phyloP scores from a whole-genome alignment of 2,797 vertebrate species.

The Pseudochirops corinnae region DNA sequence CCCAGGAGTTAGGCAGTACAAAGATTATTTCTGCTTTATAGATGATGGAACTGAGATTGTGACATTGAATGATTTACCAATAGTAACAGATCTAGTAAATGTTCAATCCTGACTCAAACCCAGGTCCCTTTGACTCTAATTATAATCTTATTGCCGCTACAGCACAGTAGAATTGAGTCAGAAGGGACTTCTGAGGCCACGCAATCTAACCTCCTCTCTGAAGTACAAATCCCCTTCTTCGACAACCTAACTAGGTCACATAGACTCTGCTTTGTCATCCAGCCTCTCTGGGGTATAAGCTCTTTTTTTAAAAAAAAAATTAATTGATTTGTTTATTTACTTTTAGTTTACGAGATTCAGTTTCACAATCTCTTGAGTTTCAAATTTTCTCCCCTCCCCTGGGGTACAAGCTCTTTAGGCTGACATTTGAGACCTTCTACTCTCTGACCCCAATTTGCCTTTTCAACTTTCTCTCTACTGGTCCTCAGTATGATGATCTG shows the following conservation, averaged over 20 bases:
- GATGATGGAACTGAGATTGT: neutral
- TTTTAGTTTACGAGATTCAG: too few species aligned
- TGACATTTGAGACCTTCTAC: neutral
- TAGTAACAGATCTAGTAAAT: neutral
- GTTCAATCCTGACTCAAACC: neutral
- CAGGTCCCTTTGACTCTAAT: neutral
- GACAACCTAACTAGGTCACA: neutral
- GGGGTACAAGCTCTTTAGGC: neutral
- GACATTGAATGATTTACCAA: neutral
- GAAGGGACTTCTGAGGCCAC: slow-evolving; percentile 58
- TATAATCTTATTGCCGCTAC: neutral
- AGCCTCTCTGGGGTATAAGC: slow-evolving; percentile 41
- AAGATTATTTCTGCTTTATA: neutral
- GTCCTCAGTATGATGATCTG: slow-evolving; percentile 1
- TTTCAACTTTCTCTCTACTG: slow-evolving; percentile 3
- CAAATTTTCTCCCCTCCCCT: neutral
- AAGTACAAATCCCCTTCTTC: slow-evolving; percentile 68
- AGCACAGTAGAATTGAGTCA: neutral
- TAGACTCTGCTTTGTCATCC: slow-evolving; percentile 57
- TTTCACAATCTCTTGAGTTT: too few species aligned
- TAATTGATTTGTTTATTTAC: too few species aligned
- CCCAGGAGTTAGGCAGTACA: neutral
- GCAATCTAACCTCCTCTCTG: slow-evolving; percentile 68
- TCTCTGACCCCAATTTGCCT: neutral
- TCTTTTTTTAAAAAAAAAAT: neutral